Base-by-base conservation (phyloP, 2,888 invertebrate species). In the Limnephilus lunatus region DNA sequence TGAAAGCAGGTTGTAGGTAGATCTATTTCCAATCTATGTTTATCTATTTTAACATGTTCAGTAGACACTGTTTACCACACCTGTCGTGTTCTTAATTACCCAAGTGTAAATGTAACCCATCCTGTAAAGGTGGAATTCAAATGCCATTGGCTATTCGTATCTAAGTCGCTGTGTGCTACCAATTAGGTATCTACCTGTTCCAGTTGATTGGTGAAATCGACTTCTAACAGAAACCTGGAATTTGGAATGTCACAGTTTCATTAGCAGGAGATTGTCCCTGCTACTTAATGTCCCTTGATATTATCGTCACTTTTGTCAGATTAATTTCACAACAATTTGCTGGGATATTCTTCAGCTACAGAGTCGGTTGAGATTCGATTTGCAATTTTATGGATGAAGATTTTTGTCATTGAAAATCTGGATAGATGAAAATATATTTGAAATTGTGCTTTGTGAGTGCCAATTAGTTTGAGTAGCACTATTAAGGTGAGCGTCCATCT, bases 161-260 rank as follows among this genome's bases (percentile, higher is more conserved):
- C 9, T 68, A n/a, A 68, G 68, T 68, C 68, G 68, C 68, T n/a
- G 68, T 68, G 5, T 68, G 68, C 25, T n/a, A n/a, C 68, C 68
- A 25, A 68, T 68, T 9, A 48, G 48, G 48, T 48, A 48, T 12
- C 48, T 48, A n/a, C 68, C 68, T 25, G 25, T 68, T 68, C 25
- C 68, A 83, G 35, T 83, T 39, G 83, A 83, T 35, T 35, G 35
- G 83, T 83, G 83, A 83, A 83, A 83, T 83, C 83, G 83, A 83
- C 35, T 19, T 83, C 25, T 35, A 32, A 39, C 25, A 32, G 35
- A 14, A 44, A 44, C 44, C 44, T 44, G 44, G 44, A 35, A 25
- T 68, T n/a, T 83, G 35, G 35, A 83, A 83, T 83, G 19, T 35
- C 83, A 19, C 83, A 83, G n/a, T 83, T 83, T 39, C 83, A 83